Percentiles rank a stretch among this genome's conserved stretches.
These are phyloP conservation scores for Chrysomallon squamiferum DNA, from an alignment of 1,140 invertebrate genomes.

Conservation along the genomic window DNA sequence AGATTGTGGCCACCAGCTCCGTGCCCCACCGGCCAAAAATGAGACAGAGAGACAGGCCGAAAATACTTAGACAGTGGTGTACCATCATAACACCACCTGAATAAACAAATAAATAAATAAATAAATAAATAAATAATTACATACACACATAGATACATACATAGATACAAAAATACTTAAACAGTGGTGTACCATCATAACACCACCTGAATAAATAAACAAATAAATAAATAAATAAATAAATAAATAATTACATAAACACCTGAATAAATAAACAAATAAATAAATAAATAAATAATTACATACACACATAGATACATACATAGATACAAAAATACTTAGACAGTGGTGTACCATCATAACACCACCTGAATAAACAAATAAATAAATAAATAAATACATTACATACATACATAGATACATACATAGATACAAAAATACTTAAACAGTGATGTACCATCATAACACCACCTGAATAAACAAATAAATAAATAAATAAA, in stretches of 20 bases:
- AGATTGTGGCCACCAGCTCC: conserved; percentile 57
- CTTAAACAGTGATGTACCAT: no score
- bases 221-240: neutral
- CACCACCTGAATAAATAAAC: neutral
- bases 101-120: conserved; percentile 8
- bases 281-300: neutral
- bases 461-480: no score
- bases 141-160: neutral
- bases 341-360: no score
- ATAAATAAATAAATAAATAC: no score
- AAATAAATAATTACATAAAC: neutral
- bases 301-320: neutral
- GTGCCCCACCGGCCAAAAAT: conserved; percentile 52
- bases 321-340: neutral
- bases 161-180: neutral
- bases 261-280: conserved; percentile 1
- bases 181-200: neutral
- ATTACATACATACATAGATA: no score
- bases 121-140: neutral
- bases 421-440: no score
- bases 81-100: conserved; percentile 57
- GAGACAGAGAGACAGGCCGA: conserved; percentile 39
- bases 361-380: no score
- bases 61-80: conserved; percentile 57
- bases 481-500: no score